These are phyloP conservation scores for Procavia capensis DNA, from an alignment of 2,113 vertebrate genomes.

Conservation along the genomic window DNA sequence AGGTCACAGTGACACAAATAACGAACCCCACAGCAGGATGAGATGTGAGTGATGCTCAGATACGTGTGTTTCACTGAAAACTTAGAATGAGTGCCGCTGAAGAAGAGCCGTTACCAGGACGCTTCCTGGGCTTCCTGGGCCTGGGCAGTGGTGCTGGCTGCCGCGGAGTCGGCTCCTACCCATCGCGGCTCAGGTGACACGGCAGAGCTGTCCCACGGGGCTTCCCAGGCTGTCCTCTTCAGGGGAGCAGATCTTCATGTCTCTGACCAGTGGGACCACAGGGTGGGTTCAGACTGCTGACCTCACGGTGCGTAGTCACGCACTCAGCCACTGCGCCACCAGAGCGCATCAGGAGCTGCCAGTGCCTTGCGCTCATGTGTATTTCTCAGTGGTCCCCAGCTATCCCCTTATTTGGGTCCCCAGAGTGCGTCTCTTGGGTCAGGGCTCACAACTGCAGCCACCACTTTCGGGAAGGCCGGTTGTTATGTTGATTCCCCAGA, in stretches of 20 bases:
- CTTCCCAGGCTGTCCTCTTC: too few species aligned
- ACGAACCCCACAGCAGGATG: neutral
- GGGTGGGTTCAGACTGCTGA: too few species aligned
- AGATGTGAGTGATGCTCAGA: neutral
- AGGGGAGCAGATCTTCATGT: too few species aligned
- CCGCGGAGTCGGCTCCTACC: too few species aligned
- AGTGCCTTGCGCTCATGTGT: neutral
- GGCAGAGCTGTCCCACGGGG: too few species aligned
- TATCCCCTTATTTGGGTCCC: neutral
- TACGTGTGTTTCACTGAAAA: neutral
- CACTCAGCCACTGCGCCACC: too few species aligned
- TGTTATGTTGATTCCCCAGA: slow-evolving; percentile 28
- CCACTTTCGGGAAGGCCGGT: neutral
- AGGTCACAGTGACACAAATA: neutral
- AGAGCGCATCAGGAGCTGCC: neutral
- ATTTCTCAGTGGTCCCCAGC: neutral
- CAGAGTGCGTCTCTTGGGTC: neutral
- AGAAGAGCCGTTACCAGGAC: neutral
- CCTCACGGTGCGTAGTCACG: too few species aligned
- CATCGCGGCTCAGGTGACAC: too few species aligned
- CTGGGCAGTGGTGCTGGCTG: neutral
- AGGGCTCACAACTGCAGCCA: neutral
- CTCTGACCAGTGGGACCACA: too few species aligned
- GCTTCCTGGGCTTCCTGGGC: neutral
- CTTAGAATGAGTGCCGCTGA: neutral